phyloP scores from a whole-genome alignment of 2,113 vertebrate species.

The Tyto alba region DNA sequence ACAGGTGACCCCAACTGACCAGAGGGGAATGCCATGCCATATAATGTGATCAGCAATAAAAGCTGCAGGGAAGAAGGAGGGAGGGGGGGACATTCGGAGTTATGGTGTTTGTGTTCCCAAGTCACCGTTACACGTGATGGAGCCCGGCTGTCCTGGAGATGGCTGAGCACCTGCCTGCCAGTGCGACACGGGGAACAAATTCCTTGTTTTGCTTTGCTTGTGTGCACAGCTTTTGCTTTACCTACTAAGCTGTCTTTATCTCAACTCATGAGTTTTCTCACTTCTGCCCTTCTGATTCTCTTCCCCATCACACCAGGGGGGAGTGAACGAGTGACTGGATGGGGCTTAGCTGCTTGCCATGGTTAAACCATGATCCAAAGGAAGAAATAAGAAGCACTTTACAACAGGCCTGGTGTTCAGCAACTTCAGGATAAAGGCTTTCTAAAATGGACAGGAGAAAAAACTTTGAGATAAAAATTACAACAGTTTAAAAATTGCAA shows the following conservation, averaged over 20 bases:
- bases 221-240: accelerated
- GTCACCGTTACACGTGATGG: accelerated
- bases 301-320: not conserved
- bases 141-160: not conserved
- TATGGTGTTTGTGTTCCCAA: not conserved
- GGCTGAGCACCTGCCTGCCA: not conserved
- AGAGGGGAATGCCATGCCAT: not conserved
- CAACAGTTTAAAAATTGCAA: not conserved
- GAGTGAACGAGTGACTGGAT: not conserved
- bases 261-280: not conserved
- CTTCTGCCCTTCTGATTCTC: not conserved
- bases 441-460: not conserved
- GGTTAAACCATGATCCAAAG: not conserved
- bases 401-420: not conserved
- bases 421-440: not conserved
- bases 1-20: not conserved
- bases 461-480: not conserved
- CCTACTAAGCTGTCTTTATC: not conserved
- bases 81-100: not conserved
- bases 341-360: not conserved
- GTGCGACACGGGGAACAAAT: not conserved
- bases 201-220: not conserved
- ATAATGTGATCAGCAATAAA: not conserved
- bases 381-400: not conserved
- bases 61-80: not conserved